Percentiles rank a stretch among this genome's conserved stretches.
Evolutionary conservation across 2,113 vertebrate species (phyloP).

Genomic region (Macaca nemestrina): DNA sequence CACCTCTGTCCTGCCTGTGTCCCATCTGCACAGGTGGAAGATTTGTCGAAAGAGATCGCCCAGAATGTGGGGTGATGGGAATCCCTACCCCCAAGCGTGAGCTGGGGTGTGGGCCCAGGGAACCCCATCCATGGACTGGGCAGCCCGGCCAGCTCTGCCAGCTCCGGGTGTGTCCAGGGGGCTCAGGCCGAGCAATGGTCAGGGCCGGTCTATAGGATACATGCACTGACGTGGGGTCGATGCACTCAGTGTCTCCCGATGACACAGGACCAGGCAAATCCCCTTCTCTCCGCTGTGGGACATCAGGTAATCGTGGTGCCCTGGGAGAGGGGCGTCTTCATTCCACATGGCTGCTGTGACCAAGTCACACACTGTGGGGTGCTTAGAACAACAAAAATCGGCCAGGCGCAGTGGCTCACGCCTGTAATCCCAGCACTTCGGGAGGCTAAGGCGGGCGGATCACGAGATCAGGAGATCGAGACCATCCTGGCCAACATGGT

Average conservation of each 20-base stretch:
- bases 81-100: not conserved
- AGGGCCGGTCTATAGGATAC: not conserved
- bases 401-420: too few relatives aligned
- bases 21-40: not conserved
- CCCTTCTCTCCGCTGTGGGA: not conserved
- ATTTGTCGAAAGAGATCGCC: not conserved
- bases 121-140: not conserved
- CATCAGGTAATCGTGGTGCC: not conserved
- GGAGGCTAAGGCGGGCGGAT: too few relatives aligned
- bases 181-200: accelerated
- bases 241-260: not conserved
- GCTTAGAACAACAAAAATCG: not conserved
- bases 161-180: not conserved
- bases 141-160: not conserved
- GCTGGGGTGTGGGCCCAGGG: not conserved
- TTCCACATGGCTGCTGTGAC: not conserved
- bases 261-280: not conserved
- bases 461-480: too few relatives aligned
- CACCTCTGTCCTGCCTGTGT: not conserved
- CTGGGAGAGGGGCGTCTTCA: not conserved
- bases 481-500: too few relatives aligned
- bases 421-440: too few relatives aligned
- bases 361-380: not conserved
- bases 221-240: not conserved
- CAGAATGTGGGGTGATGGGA: too few relatives aligned